phyloP scores from a whole-genome alignment of 2,888 invertebrate species.

The Vesta saturnalis region DNA sequence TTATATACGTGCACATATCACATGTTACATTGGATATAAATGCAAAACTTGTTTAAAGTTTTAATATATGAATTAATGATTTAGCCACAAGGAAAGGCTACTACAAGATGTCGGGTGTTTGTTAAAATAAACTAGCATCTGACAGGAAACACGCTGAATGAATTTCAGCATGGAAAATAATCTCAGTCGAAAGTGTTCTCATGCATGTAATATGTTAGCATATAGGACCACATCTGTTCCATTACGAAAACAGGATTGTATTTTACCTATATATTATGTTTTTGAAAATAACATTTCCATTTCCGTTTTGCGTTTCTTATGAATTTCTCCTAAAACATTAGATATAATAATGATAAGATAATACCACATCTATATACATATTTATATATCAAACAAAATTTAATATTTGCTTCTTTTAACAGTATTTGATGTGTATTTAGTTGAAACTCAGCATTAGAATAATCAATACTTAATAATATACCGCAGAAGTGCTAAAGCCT shows the following conservation, averaged over 20 bases:
- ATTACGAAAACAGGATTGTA: constrained; percentile 35
- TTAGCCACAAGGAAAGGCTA: constrained; percentile 11
- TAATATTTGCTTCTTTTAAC: no score
- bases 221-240: constrained; percentile 37
- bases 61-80: constrained; percentile 8
- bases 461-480: no score
- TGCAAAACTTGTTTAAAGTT: not conserved
- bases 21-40: not conserved
- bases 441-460: no score
- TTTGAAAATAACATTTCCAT: constrained; percentile 20
- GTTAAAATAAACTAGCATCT: constrained; percentile 30
- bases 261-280: constrained; percentile 30
- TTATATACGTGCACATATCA: not conserved
- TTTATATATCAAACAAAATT: no score
- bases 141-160: constrained; percentile 33
- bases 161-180: constrained; percentile 36
- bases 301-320: not conserved
- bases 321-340: not conserved
- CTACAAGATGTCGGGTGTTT: constrained; percentile 24
- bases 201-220: constrained; percentile 39
- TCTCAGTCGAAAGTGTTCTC: constrained; percentile 35
- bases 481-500: no score
- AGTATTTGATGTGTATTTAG: no score
- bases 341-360: not conserved
- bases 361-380: no score